Percentiles rank a stretch among this genome's conserved stretches.
Evolutionary conservation across 2,797 vertebrate genomes (phyloP).

Genomic region (Sparidentex hasta): DNA sequence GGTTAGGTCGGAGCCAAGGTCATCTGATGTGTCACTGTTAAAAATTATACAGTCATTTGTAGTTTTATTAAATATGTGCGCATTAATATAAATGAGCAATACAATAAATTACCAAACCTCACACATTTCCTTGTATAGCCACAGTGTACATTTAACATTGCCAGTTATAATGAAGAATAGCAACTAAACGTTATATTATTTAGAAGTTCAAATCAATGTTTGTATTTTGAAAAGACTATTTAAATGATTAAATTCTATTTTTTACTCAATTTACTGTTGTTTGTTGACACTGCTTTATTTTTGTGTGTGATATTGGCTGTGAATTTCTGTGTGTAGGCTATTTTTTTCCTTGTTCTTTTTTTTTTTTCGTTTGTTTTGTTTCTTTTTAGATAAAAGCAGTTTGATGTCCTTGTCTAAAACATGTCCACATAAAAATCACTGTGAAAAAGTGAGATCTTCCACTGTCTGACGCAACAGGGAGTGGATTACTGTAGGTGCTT

Average conservation of each 20-base stretch:
- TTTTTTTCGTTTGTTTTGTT: slow-evolving; percentile 59
- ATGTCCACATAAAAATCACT: slow-evolving; percentile 87
- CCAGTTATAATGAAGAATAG: slow-evolving; percentile 86
- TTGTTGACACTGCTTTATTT: slow-evolving; percentile 87
- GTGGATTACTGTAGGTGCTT: slow-evolving; percentile 87
- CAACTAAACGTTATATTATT: slow-evolving; percentile 85
- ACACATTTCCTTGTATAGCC: slow-evolving; percentile 88
- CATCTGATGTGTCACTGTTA: slow-evolving; percentile 73
- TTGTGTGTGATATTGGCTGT: slow-evolving; percentile 85
- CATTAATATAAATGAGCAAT: slow-evolving; percentile 90
- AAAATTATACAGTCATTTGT: slow-evolving; percentile 81
- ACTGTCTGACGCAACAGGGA: slow-evolving; percentile 79
- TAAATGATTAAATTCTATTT: slow-evolving; percentile 92
- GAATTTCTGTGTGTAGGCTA: slow-evolving; percentile 82
- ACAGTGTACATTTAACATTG: slow-evolving; percentile 87
- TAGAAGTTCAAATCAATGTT: slow-evolving; percentile 88
- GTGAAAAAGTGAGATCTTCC: slow-evolving; percentile 86
- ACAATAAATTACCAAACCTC: slow-evolving; percentile 90
- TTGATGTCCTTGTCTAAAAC: slow-evolving; percentile 85
- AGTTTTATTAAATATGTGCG: slow-evolving; percentile 85
- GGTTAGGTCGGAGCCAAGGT: slow-evolving; percentile 44
- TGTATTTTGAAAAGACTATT: slow-evolving; percentile 90
- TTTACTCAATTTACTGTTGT: slow-evolving; percentile 90
- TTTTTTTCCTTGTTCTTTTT: slow-evolving; percentile 63
- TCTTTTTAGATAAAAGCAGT: slow-evolving; percentile 78